Evolutionary conservation across 92 coral and sea anemone species (phyloP).

Genomic region (Diadumene lineata): DNA sequence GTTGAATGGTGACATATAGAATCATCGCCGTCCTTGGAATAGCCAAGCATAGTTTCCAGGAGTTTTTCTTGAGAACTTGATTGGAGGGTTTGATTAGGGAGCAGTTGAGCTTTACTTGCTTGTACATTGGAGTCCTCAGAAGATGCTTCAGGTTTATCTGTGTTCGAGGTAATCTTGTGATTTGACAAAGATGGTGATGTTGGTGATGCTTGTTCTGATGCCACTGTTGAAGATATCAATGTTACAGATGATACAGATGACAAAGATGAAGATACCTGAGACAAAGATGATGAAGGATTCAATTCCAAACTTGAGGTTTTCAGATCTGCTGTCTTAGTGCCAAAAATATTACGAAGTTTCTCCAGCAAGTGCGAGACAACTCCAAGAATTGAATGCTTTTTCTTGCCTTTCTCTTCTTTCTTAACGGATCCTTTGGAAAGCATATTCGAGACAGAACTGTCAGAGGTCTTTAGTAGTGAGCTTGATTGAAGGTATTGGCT

Average conservation of each 20-base stretch:
- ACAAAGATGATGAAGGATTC: not conserved
- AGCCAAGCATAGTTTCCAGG: conserved; percentile 16
- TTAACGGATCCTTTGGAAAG: not conserved
- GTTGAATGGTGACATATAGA: conserved; percentile 62
- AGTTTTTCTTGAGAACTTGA: conserved; percentile 27
- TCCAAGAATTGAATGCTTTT: not conserved
- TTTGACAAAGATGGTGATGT: no score
- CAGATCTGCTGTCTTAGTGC: not conserved
- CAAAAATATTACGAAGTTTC: not conserved
- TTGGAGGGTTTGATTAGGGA: conserved; percentile 37
- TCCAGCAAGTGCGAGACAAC: conserved; percentile 1
- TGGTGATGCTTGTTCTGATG: no score
- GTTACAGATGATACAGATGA: no score
- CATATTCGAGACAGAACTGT: no score
- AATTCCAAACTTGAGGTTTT: not conserved
- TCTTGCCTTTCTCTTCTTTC: not conserved
- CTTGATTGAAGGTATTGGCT: not conserved
- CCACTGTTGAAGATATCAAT: no score
- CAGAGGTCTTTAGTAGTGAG: not conserved
- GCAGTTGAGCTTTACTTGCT: conserved; percentile 20
- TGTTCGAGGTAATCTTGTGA: no score
- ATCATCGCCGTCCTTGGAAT: conserved; percentile 14
- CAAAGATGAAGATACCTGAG: not conserved
- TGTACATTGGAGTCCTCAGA: no score
- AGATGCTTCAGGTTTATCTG: no score